A percentile compares a stretch with the other conserved stretches of the same genome.
phyloP scores from a whole-genome alignment of 1,140 invertebrate species.

The Drosophila truncata region DNA sequence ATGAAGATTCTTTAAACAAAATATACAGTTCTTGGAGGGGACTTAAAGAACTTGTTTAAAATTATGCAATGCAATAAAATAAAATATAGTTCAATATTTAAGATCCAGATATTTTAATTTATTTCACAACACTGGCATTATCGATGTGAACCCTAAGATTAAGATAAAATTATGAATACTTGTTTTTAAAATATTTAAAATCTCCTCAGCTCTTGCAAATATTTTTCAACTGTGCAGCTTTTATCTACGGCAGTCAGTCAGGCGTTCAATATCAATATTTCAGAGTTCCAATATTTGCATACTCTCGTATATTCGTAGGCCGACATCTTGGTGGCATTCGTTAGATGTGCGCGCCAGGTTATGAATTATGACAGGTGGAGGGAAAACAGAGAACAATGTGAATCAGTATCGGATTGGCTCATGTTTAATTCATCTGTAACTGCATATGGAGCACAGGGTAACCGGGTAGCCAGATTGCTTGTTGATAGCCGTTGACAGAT shows the following conservation, averaged over 20 bases:
- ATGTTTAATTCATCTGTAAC: conserved; percentile 69
- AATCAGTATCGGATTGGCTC: conserved; percentile 36
- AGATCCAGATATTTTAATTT: background rate
- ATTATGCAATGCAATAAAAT: too few species aligned
- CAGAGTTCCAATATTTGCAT: conserved; percentile 53
- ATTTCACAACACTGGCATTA: too few species aligned
- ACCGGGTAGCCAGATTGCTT: conserved; percentile 18
- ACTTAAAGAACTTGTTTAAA: too few species aligned
- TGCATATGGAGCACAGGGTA: conserved; percentile 56
- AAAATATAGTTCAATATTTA: background rate
- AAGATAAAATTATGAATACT: background rate
- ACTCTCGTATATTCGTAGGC: conserved; percentile 49
- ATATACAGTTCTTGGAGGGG: background rate
- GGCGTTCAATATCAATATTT: conserved; percentile 76
- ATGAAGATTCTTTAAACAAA: background rate
- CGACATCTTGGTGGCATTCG: conserved; percentile 46
- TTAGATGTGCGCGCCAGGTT: conserved; percentile 24
- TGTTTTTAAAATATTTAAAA: background rate
- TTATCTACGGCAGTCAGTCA: conserved; percentile 67
- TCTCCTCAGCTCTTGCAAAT: background rate
- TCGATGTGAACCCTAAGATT: background rate
- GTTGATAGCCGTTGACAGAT: conserved; percentile 43
- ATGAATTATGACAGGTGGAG: conserved; percentile 68
- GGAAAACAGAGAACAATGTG: conserved; percentile 53
- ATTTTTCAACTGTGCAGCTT: conserved; percentile 20